Evolutionary conservation across 1,140 invertebrate species (phyloP).

Genomic region (Apis mellifera): DNA sequence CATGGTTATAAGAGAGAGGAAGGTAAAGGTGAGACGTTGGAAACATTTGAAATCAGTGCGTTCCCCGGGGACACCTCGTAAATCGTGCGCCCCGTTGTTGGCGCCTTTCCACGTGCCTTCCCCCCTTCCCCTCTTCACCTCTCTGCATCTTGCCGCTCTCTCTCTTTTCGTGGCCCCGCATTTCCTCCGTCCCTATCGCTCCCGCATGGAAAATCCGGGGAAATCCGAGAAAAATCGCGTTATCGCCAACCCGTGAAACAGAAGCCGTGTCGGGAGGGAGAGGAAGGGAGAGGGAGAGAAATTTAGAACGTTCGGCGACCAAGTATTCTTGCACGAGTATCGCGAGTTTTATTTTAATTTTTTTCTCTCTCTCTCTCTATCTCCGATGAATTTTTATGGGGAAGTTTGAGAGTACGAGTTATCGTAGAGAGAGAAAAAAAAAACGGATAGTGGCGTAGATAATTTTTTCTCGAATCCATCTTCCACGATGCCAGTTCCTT

Average conservation of each 20-base stretch:
- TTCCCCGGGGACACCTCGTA: conserved; percentile 64
- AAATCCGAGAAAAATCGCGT: conserved; percentile 65
- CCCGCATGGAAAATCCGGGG: conserved; percentile 44
- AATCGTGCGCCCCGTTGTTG: conserved; percentile 64
- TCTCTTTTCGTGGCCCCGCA: conserved; percentile 1
- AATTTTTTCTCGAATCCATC: background rate
- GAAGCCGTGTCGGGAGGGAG: conserved; percentile 29
- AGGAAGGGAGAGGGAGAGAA: background rate
- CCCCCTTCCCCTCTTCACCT: background rate
- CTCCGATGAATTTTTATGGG: conserved; percentile 5
- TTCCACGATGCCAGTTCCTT: background rate
- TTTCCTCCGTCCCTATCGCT: background rate
- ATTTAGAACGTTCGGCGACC: background rate
- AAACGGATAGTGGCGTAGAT: background rate
- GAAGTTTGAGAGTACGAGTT: conserved; percentile 2
- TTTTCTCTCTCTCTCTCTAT: too few species aligned
- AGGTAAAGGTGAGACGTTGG: conserved; percentile 46
- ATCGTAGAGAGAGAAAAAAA: background rate
- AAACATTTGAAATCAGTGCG: conserved; percentile 67
- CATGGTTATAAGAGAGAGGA: conserved; percentile 13
- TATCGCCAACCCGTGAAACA: conserved; percentile 64
- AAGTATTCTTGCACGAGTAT: conserved; percentile 16
- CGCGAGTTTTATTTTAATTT: background rate
- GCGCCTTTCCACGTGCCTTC: conserved; percentile 60
- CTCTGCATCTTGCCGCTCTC: conserved; percentile 15